These are phyloP conservation scores for Mercenaria mercenaria DNA, from an alignment of 1,140 invertebrate species.

Conservation along the genomic window DNA sequence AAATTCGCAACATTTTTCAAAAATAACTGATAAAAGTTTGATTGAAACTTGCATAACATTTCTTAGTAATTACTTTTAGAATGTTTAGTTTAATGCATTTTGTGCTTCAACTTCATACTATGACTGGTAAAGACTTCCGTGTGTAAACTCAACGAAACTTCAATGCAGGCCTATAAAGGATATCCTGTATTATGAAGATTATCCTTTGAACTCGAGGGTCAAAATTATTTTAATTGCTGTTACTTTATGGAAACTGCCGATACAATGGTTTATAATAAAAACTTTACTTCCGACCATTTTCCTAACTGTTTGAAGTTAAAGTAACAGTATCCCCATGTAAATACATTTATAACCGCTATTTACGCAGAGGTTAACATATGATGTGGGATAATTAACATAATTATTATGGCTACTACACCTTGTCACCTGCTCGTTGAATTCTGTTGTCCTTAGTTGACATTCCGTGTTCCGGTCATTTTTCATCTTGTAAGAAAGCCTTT, in stretches of 20 bases:
- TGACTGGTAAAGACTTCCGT: no score
- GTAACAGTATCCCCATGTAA: background rate
- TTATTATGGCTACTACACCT: conserved; percentile 18
- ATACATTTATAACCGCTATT: background rate
- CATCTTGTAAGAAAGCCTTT: background rate
- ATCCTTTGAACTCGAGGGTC: background rate
- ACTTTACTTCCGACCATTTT: no score
- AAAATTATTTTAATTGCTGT: background rate
- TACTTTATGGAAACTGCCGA: no score
- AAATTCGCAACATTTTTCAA: no score
- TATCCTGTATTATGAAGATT: background rate
- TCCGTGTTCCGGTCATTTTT: conserved; percentile 33
- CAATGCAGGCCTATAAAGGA: background rate
- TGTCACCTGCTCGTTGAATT: background rate
- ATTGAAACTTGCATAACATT: no score
- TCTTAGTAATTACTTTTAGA: no score
- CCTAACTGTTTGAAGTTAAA: background rate
- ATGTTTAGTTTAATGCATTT: no score
- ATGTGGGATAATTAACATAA: conserved; percentile 45
- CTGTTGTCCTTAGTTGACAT: conserved; percentile 35
- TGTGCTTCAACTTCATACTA: no score
- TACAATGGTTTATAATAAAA: no score
- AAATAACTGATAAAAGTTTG: no score
- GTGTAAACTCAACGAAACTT: no score
- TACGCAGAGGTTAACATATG: background rate